Evolutionary conservation across 2,888 invertebrate genomes (phyloP).

Genomic region (Oscheius sp.): DNA sequence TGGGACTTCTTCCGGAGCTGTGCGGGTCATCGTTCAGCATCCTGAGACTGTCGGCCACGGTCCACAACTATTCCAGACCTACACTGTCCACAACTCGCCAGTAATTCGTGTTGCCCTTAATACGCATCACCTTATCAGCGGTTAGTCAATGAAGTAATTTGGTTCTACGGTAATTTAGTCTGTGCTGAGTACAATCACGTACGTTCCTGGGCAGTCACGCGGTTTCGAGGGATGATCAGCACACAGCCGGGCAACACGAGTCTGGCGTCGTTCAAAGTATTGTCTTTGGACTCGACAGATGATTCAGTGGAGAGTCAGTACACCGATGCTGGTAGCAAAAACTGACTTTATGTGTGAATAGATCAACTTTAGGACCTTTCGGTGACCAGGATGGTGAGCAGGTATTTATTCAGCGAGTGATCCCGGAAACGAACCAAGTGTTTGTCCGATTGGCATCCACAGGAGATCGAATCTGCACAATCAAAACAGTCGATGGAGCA

Average conservation of each 20-base stretch:
- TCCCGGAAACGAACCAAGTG: slow-evolving; percentile 93
- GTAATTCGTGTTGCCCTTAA: slow-evolving; percentile 80
- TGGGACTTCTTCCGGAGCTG: slow-evolving; percentile 90
- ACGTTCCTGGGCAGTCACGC: slow-evolving; percentile 93
- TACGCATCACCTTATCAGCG: slow-evolving; percentile 92
- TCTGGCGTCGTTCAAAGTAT: slow-evolving; percentile 94
- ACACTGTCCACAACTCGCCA: slow-evolving; percentile 69
- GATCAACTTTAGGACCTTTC: slow-evolving; percentile 82
- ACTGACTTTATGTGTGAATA: no score
- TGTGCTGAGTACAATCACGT: slow-evolving; percentile 99
- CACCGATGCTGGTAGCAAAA: slow-evolving; percentile 46
- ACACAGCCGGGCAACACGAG: slow-evolving; percentile 98
- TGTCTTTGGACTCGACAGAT: slow-evolving; percentile 82
- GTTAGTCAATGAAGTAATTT: slow-evolving; percentile 73
- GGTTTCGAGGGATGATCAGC: slow-evolving; percentile 97
- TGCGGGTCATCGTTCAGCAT: slow-evolving; percentile 96
- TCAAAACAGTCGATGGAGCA: slow-evolving; percentile 92
- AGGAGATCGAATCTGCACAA: slow-evolving; percentile 93
- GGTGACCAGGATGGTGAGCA: slow-evolving; percentile 98
- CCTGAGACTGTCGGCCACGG: slow-evolving; percentile 98
- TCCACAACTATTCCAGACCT: slow-evolving; percentile 90
- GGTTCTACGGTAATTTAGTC: slow-evolving; percentile 72
- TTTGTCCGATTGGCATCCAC: slow-evolving; percentile 94
- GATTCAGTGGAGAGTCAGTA: slow-evolving; percentile 69
- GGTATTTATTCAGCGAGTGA: slow-evolving; percentile 96